A percentile compares a stretch with the other conserved stretches of the same genome.
These are phyloP conservation scores for Gila robusta DNA, from an alignment of 2,797 vertebrate species.

Conservation along the genomic window DNA sequence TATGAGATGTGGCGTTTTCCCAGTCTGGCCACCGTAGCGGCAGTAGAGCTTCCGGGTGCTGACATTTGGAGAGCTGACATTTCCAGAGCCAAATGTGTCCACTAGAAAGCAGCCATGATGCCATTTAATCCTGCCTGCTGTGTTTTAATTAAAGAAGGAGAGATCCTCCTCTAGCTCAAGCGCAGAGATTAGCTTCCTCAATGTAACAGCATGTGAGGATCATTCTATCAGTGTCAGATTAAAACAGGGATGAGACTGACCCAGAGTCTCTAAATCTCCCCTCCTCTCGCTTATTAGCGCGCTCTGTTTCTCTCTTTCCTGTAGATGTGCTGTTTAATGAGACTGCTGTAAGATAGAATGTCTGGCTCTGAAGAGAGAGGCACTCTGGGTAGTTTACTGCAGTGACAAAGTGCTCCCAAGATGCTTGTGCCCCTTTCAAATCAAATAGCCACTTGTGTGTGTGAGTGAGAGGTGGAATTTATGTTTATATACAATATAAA, in stretches of 20 bases:
- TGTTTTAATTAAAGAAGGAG: constrained; percentile 61
- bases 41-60: constrained; percentile 41
- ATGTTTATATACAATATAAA: constrained; percentile 32
- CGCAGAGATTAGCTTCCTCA: constrained; percentile 41
- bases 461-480: constrained; percentile 11
- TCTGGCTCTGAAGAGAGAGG: constrained; percentile 33
- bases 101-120: constrained; percentile 54
- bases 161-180: constrained; percentile 13
- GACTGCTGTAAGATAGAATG: constrained; percentile 7
- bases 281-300: constrained; percentile 58
- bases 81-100: constrained; percentile 57
- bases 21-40: not conserved
- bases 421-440: constrained; percentile 22
- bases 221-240: constrained; percentile 51
- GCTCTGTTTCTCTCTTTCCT: constrained; percentile 53
- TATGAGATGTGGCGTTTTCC: constrained; percentile 49
- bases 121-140: constrained; percentile 63
- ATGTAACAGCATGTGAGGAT: constrained; percentile 42
- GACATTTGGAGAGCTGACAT: constrained; percentile 68
- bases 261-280: constrained; percentile 27
- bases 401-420: constrained; percentile 48
- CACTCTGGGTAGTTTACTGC: constrained; percentile 60
- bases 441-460: constrained; percentile 29
- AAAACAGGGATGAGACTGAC: constrained; percentile 43
- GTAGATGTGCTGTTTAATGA: constrained; percentile 54